Evolutionary conservation across 2,113 vertebrate genomes (phyloP).

Genomic region (Oryzias curvinotus): DNA sequence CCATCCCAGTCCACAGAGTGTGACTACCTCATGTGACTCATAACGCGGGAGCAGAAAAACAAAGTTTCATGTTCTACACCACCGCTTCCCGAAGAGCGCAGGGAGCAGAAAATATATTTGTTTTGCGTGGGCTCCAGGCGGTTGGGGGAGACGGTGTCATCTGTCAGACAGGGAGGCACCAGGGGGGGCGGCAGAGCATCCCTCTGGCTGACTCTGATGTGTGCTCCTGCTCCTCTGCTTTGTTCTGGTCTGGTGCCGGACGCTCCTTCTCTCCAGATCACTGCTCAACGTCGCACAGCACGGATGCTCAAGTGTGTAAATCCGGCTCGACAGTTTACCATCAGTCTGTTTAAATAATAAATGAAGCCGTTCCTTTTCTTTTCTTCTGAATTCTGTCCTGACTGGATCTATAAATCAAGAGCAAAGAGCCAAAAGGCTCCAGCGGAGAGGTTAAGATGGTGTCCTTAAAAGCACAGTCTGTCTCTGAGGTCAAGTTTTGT

Average conservation of each 20-base stretch:
- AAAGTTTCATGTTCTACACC: constrained; percentile 30
- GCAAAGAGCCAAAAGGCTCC: constrained; percentile 28
- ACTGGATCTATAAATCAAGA: constrained; percentile 54
- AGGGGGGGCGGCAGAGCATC: constrained; percentile 39
- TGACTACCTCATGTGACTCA: constrained; percentile 64
- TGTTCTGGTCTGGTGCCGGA: constrained; percentile 50
- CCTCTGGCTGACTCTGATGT: constrained; percentile 54
- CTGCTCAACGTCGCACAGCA: constrained; percentile 24
- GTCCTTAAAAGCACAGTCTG: constrained; percentile 15
- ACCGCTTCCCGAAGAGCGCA: constrained; percentile 21
- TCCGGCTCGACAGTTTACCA: constrained; percentile 31
- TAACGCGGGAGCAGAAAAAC: constrained; percentile 42
- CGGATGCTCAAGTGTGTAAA: constrained; percentile 22
- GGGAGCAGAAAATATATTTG: constrained; percentile 64
- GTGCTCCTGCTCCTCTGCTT: constrained; percentile 43
- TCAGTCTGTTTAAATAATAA: constrained; percentile 55
- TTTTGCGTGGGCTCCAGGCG: constrained; percentile 63
- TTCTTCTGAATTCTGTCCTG: constrained; percentile 3
- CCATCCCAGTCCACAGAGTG: constrained; percentile 29
- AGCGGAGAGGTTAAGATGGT: constrained; percentile 33
- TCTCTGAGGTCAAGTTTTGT: neutral
- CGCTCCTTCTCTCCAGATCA: constrained; percentile 14
- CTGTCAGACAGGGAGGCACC: constrained; percentile 71
- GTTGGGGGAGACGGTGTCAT: constrained; percentile 55
- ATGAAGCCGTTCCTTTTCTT: constrained; percentile 22